Base-by-base conservation (phyloP, 2,113 vertebrate species). In the Podarcis cretensis region DNA sequence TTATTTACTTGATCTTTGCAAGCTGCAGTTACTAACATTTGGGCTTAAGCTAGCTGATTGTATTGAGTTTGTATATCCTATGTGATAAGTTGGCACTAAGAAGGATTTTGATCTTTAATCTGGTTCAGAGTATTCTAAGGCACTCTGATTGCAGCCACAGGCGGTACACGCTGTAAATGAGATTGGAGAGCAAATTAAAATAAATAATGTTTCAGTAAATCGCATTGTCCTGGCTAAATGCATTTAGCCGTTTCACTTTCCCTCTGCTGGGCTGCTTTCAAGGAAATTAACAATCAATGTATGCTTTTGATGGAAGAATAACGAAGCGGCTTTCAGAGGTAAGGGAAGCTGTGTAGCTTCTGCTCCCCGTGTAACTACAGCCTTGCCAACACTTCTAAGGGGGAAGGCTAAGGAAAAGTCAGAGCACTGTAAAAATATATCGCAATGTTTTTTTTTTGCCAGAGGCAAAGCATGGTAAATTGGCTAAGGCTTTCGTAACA, bases 31-130 rank as follows among this genome's bases (percentile, higher is more conserved):
- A 93, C 88, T 92, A 91, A 94, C 75, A 94, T 94, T 85, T 90
- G 85, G 83, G 85, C 95, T 95, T 95, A 95, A 96, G 92, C 90
- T 92, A 93, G 73, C 86, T 96, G 94, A 95, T 92, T 95, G 73
- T 90, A 96, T 89, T 95, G 93, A 92, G 91, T 92, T 95, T 95
- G 87, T 91, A 93, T 95, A 96, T 95, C 90, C 94, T 93, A 88
- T 54, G 80, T 87, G 95, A 83, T 96, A 96, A 96, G 68, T 94
- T 95, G 92, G 91, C 93, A 95, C 93, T 96, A 94, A 96, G 95
- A 96, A 93, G 94, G 96, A 96, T 96, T 97, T 96, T 95, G 94
- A 94, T 95, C 93, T 95, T 95, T 96, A 96, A 96, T 96, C 96
- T 96, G 94, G 93, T 95, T 95, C 94, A 93, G 90, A 88, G 90